Percentiles rank a stretch among this genome's conserved stretches.
Evolutionary conservation across 2,888 invertebrate species (phyloP).

Genomic region (Tipula helvola): DNA sequence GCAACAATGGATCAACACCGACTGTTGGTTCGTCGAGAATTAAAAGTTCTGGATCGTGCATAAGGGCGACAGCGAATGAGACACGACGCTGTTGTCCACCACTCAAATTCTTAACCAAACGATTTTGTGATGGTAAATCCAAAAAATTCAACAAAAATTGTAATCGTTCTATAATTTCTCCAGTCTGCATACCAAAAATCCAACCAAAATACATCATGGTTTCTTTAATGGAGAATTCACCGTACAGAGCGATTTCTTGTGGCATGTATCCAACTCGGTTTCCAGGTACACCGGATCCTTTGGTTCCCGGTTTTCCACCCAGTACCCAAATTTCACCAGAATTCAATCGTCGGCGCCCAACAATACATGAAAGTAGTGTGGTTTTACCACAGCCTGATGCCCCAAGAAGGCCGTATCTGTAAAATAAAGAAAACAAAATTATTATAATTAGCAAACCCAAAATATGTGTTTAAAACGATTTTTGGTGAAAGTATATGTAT

Average conservation of each 20-base stretch:
- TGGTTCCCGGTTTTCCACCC: constrained; percentile 79
- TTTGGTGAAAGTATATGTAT: background rate
- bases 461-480: background rate
- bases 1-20: constrained; percentile 78
- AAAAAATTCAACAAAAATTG: constrained; percentile 81
- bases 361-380: constrained; percentile 81
- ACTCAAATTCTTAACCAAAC: constrained; percentile 68
- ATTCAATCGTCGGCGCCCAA: constrained; percentile 74
- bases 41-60: constrained; percentile 84
- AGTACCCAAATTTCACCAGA: constrained; percentile 82
- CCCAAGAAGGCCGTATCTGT: constrained; percentile 84
- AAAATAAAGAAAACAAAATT: constrained; percentile 19
- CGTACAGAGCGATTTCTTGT: constrained; percentile 80
- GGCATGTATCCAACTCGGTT: constrained; percentile 97
- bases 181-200: constrained; percentile 83
- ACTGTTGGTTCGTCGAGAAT: constrained; percentile 91
- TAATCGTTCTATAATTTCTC: constrained; percentile 67
- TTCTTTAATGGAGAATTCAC: constrained; percentile 86
- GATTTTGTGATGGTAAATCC: constrained; percentile 74
- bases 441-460: background rate
- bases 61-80: constrained; percentile 81
- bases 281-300: constrained; percentile 84
- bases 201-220: constrained; percentile 95
- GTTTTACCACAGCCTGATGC: constrained; percentile 97
- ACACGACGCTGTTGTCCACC: constrained; percentile 86